Conservation (phyloP, 1,140 invertebrate species). For the Rhizoglyphus robini region DNA sequence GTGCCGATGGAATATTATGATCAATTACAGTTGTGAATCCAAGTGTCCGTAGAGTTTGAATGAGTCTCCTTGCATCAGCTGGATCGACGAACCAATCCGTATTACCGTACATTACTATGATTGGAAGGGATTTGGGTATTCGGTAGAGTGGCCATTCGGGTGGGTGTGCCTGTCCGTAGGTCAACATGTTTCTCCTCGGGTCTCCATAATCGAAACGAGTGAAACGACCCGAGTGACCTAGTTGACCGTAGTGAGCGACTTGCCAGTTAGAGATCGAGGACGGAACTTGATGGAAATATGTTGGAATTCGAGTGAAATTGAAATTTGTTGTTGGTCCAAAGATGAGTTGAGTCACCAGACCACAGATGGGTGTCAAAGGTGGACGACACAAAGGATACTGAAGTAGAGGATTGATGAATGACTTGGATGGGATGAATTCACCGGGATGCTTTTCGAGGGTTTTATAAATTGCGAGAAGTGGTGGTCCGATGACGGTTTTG, state of each 20-base stretch:
- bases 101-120: neutral
- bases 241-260: conserved; percentile 4
- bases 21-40: neutral
- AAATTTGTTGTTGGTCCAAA: neutral
- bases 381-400: neutral
- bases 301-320: neutral
- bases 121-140: neutral
- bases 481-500: too few species aligned
- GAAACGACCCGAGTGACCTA: neutral
- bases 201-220: conserved; percentile 14
- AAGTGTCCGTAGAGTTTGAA: neutral
- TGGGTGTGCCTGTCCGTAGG: neutral
- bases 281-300: neutral
- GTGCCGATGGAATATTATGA: neutral
- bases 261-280: neutral
- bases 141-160: conserved; percentile 11
- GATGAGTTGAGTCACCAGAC: neutral
- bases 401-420: neutral
- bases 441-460: neutral
- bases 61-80: neutral
- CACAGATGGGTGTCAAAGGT: neutral
- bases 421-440: neutral
- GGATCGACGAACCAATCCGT: conserved; percentile 19
- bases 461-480: neutral
- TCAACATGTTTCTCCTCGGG: neutral